Conservation (phyloP, 2,888 invertebrate genomes). For the Apotomis capreana region DNA sequence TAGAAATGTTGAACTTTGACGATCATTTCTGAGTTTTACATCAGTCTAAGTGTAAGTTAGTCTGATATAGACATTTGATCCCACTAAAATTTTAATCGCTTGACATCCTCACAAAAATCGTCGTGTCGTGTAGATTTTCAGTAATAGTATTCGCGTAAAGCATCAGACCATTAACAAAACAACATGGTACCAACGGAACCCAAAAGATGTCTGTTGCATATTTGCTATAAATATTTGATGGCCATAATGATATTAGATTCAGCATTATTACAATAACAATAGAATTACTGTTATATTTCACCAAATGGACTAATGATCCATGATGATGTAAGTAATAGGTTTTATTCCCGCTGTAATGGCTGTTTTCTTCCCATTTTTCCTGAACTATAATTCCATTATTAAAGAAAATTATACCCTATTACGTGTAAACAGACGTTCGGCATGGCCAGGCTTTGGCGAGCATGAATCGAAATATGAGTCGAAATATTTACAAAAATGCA, state of each 20-base stretch:
- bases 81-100: too few relatives aligned
- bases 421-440: constrained; percentile 1
- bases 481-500: too few relatives aligned
- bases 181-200: constrained; percentile 4
- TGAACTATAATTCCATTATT: constrained; percentile 30
- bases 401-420: constrained; percentile 5
- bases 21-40: too few relatives aligned
- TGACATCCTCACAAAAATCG: too few relatives aligned
- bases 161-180: neutral
- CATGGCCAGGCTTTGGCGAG: neutral
- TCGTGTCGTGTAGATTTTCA: neutral
- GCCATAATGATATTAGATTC: constrained; percentile 26
- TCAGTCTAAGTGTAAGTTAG: too few relatives aligned
- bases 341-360: constrained; percentile 32
- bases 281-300: constrained; percentile 32
- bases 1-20: too few relatives aligned
- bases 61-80: too few relatives aligned
- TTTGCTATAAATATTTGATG: constrained; percentile 23
- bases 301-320: constrained; percentile 38
- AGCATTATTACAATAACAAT: constrained; percentile 36
- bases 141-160: neutral
- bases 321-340: constrained; percentile 36
- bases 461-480: too few relatives aligned
- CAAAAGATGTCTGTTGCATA: constrained; percentile 14
- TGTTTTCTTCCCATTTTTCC: constrained; percentile 30